phyloP scores from a whole-genome alignment of 2,113 vertebrate genomes.

The Turdus rufiventris region DNA sequence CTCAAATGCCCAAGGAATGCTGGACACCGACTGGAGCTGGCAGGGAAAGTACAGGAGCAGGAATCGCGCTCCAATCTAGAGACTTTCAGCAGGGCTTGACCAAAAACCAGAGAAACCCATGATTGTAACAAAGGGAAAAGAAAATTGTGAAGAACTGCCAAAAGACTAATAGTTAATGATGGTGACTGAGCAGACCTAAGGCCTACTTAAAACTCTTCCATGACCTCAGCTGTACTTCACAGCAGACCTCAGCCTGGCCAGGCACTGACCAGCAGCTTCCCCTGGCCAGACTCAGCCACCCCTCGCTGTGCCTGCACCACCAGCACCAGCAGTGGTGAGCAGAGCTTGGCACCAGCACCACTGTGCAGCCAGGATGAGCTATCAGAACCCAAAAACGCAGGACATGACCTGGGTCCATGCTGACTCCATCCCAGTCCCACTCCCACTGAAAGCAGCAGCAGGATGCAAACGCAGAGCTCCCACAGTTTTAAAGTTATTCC shows the following conservation, averaged over 20 bases:
- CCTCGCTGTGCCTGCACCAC: background rate
- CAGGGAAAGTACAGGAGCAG: fast-evolving
- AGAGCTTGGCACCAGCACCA: background rate
- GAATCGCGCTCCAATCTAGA: fast-evolving
- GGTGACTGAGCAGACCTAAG: background rate
- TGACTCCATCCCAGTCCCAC: background rate
- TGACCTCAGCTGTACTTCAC: fast-evolving
- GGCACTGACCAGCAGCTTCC: background rate
- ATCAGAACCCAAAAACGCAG: background rate
- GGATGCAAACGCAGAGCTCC: background rate
- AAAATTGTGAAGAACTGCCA: background rate
- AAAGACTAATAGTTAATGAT: background rate
- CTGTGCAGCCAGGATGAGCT: background rate
- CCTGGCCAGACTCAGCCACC: fast-evolving
- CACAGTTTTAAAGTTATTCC: background rate
- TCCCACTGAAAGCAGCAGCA: background rate
- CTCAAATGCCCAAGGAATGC: fast-evolving
- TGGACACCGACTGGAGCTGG: fast-evolving
- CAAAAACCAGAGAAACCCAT: fast-evolving
- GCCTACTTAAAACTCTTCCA: background rate
- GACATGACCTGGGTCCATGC: fast-evolving
- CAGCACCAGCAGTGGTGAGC: background rate
- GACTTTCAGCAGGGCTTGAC: background rate
- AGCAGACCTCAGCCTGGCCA: background rate
- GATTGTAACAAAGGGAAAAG: background rate